These are phyloP conservation scores for Mythimna ferrago DNA, from an alignment of 2,888 invertebrate species.

Conservation along the genomic window DNA sequence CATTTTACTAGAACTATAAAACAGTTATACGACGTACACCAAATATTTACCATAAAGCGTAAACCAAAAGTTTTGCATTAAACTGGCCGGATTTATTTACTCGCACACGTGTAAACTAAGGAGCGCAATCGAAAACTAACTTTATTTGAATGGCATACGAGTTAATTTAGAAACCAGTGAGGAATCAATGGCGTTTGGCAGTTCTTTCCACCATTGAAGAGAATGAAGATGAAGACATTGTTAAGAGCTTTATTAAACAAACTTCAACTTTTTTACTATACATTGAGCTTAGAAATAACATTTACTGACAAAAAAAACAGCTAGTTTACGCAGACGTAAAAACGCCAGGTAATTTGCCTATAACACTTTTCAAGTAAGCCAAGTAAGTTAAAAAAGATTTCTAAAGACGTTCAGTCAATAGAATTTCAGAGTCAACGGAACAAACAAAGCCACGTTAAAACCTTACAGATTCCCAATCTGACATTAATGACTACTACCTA, in stretches of 20 bases:
- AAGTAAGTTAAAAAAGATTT: not conserved
- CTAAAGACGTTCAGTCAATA: not conserved
- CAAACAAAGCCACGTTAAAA: not conserved
- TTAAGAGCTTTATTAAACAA: slow-evolving; percentile 62
- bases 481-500: too few relatives aligned
- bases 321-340: too few relatives aligned
- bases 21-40: slow-evolving; percentile 89
- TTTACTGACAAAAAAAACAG: slow-evolving; percentile 6
- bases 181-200: slow-evolving; percentile 69
- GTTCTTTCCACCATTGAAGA: slow-evolving; percentile 72
- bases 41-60: slow-evolving; percentile 91
- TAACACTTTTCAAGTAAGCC: not conserved
- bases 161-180: slow-evolving; percentile 51
- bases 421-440: too few relatives aligned
- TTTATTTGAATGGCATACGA: slow-evolving; percentile 65
- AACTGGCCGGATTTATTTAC: slow-evolving; percentile 89
- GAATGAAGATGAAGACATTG: slow-evolving; percentile 73
- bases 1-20: slow-evolving; percentile 90
- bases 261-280: slow-evolving; percentile 53
- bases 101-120: slow-evolving; percentile 78
- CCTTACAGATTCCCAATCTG: not conserved
- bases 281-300: slow-evolving; percentile 13
- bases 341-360: not conserved
- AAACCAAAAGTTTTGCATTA: slow-evolving; percentile 91
- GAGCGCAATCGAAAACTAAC: slow-evolving; percentile 68